phyloP scores from a whole-genome alignment of 1,140 invertebrate genomes.

The Andrena cerasifolii region DNA sequence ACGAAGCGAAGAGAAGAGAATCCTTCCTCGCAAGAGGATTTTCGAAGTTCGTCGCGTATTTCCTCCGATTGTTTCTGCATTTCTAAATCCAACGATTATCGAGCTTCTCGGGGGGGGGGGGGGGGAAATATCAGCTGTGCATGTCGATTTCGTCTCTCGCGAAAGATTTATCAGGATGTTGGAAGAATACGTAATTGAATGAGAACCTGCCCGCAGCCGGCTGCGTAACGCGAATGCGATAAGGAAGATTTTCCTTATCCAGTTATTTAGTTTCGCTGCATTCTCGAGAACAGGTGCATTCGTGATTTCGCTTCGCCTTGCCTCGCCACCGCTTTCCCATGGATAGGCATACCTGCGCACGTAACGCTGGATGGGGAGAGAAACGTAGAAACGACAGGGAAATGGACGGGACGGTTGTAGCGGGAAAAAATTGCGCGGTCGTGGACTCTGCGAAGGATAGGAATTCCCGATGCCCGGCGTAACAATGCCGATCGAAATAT shows the following conservation, averaged over 20 bases:
- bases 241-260: not conserved
- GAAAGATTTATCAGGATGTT: not conserved
- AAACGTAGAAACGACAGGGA: not conserved
- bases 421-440: slow-evolving; percentile 10
- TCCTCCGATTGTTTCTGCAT: too few species aligned
- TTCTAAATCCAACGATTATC: not conserved
- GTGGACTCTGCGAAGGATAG: not conserved
- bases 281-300: not conserved
- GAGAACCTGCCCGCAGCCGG: not conserved
- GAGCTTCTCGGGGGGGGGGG: not conserved
- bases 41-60: too few species aligned
- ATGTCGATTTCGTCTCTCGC: not conserved
- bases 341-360: too few species aligned
- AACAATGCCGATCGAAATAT: slow-evolving; percentile 18
- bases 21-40: too few species aligned
- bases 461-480: not conserved
- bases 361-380: not conserved
- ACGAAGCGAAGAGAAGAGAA: too few species aligned
- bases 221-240: too few species aligned
- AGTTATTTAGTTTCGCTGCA: not conserved
- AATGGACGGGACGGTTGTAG: too few species aligned
- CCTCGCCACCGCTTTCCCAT: too few species aligned
- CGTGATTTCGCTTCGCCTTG: not conserved
- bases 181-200: not conserved
- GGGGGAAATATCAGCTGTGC: not conserved